Conservation (phyloP, 2,113 vertebrate genomes). For the Erythrolamprus reginae region DNA sequence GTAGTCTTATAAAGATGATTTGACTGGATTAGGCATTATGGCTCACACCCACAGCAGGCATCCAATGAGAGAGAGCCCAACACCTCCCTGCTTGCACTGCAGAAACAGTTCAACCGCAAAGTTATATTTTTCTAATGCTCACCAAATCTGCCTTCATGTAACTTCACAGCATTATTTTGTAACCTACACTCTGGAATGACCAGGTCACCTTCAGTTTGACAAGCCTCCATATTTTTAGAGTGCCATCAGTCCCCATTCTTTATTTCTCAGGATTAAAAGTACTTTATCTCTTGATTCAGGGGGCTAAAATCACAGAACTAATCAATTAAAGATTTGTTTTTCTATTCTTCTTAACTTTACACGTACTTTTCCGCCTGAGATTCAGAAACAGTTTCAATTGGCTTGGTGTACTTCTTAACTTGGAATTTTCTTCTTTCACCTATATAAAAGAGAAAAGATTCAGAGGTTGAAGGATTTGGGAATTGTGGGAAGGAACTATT, state of each 20-base stretch:
- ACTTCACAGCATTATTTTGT: background rate
- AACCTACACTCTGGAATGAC: background rate
- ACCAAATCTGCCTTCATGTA: background rate
- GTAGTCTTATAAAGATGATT: background rate
- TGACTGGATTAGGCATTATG: background rate
- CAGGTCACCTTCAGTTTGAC: background rate
- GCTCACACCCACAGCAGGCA: background rate
- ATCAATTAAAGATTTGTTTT: background rate
- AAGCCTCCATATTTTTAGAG: background rate
- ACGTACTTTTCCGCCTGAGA: slow-evolving; percentile 68
- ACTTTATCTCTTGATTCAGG: background rate
- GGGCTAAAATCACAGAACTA: background rate
- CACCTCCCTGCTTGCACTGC: background rate
- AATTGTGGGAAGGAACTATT: background rate
- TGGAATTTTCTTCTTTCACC: slow-evolving; percentile 83
- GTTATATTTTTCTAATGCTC: background rate
- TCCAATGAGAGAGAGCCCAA: background rate
- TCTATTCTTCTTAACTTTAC: background rate
- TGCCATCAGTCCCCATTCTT: background rate
- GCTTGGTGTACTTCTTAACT: slow-evolving; percentile 73
- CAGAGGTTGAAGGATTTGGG: rapidly evolving
- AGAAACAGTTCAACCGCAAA: background rate
- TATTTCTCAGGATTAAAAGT: background rate
- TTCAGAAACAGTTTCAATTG: slow-evolving; percentile 72
- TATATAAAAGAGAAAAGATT: slow-evolving; percentile 48